Percentiles rank a stretch among this genome's conserved stretches.
These are phyloP conservation scores for Cantharis lateralis DNA, from an alignment of 2,888 invertebrate species.

Conservation along the genomic window DNA sequence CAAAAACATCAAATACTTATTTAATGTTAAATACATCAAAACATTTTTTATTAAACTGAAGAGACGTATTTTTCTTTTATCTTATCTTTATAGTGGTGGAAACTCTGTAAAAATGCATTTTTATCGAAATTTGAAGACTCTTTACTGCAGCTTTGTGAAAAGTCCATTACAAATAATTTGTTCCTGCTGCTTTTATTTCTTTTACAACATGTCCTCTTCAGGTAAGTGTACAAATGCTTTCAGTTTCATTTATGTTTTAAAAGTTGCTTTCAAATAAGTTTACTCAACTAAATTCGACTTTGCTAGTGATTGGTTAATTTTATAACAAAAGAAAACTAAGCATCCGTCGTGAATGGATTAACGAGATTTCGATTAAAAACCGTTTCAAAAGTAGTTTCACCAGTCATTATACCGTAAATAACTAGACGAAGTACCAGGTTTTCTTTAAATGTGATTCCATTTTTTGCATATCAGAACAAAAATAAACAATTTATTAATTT, in stretches of 20 bases:
- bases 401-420: too few relatives aligned
- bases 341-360: too few relatives aligned
- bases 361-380: too few relatives aligned
- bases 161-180: not conserved
- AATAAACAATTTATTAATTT: too few relatives aligned
- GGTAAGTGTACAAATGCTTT: not conserved
- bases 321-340: too few relatives aligned
- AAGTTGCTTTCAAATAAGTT: too few relatives aligned
- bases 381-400: too few relatives aligned
- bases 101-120: not conserved
- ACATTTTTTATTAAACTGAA: not conserved
- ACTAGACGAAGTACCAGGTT: too few relatives aligned
- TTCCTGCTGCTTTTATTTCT: not conserved
- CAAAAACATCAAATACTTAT: not conserved
- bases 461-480: too few relatives aligned
- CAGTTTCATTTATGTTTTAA: not conserved
- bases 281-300: too few relatives aligned
- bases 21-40: not conserved
- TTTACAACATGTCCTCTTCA: not conserved
- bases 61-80: not conserved
- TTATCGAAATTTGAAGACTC: not conserved
- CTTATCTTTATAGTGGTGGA: not conserved
- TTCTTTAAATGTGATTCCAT: too few relatives aligned
- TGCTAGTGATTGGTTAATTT: too few relatives aligned
- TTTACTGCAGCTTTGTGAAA: not conserved